Evolutionary conservation across 2,888 invertebrate genomes (phyloP), one percentile per base, ranked within the genome.

Genomic region (Rotaria macrura): DNA sequence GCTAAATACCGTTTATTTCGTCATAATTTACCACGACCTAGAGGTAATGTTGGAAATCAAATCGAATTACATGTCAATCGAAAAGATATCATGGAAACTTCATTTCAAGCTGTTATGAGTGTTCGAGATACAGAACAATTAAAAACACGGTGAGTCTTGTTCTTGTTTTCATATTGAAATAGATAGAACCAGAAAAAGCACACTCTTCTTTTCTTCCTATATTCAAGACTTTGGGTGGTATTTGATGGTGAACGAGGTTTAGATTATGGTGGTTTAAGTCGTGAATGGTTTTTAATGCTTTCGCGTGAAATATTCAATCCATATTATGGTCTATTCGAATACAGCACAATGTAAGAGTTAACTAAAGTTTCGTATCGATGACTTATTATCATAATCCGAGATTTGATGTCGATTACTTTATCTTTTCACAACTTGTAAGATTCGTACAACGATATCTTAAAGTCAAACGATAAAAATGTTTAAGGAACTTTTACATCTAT

Each of bases 231-330:
- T 85, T 99, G 98, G 98, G 95, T 99, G 85, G 97, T 98, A 92
- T 99, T 99, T 92, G 97, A 97, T 91, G 95, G 96, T 6, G 99
- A 99, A 87, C 88, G 88, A 74, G 97, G 97, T 29, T 91, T 94
- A 92, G 98, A 98, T 92, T 98, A 98, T 91, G 97, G 97, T 86
- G 97, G 97, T 29, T 93, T 97, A 85, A 95, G 97, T 0, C 93
- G 98, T 87, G 98, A 99, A 92, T 98, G 97, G 97, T 99, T 99
- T 93, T 99, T 97, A 93, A 93, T 98, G 47, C 92, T 99, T 23
- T 98, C 97, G 1, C 97, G 97, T 91, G 98, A 99, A 93, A 97
- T 99, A 96, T 99, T 99, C 92, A 99, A 99, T 93, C 99, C 99
- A 0, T 99, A 98, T 91, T 99, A 99, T 92, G 98, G 98, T 0